phyloP scores from a whole-genome alignment of 2,113 vertebrate species.

The Nesogale talazaci region DNA sequence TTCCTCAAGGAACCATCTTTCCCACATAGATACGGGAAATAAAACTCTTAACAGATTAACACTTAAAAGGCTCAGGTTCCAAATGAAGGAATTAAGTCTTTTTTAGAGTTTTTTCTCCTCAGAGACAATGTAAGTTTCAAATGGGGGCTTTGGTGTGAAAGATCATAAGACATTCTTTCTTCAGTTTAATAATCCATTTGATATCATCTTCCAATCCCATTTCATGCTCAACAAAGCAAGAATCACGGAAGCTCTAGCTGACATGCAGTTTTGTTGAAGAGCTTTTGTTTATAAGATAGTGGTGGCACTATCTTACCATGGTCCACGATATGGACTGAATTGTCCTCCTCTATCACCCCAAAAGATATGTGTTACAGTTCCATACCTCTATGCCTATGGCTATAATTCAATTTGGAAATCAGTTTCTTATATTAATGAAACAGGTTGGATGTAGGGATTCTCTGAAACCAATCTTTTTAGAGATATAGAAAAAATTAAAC shows the following conservation, averaged over 20 bases:
- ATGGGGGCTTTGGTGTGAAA: constrained; percentile 78
- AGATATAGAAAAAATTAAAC: too few relatives aligned
- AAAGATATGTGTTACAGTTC: too few relatives aligned
- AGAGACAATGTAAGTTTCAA: constrained; percentile 68
- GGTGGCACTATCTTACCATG: constrained; percentile 75
- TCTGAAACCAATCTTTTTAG: too few relatives aligned
- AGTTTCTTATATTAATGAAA: too few relatives aligned
- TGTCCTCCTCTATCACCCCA: too few relatives aligned
- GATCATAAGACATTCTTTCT: constrained; percentile 84
- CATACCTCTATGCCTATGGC: too few relatives aligned
- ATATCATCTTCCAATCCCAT: constrained; percentile 88
- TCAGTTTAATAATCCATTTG: constrained; percentile 90
- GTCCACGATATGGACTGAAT: too few relatives aligned
- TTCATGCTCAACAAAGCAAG: constrained; percentile 90
- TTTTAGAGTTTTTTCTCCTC: constrained; percentile 57
- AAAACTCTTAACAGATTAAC: constrained; percentile 46
- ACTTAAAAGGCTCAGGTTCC: constrained; percentile 61
- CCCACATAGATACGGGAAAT: constrained; percentile 57
- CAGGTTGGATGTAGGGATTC: too few relatives aligned
- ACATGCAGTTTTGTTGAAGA: constrained; percentile 80
- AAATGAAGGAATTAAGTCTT: constrained; percentile 61
- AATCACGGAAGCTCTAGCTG: constrained; percentile 84
- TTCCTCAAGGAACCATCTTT: constrained; percentile 29
- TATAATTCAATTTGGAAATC: too few relatives aligned
- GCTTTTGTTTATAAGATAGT: constrained; percentile 85